A percentile compares a stretch with the other conserved stretches of the same genome.
phyloP scores from a whole-genome alignment of 2,797 vertebrate species.

The Tamandua tetradactyla region DNA sequence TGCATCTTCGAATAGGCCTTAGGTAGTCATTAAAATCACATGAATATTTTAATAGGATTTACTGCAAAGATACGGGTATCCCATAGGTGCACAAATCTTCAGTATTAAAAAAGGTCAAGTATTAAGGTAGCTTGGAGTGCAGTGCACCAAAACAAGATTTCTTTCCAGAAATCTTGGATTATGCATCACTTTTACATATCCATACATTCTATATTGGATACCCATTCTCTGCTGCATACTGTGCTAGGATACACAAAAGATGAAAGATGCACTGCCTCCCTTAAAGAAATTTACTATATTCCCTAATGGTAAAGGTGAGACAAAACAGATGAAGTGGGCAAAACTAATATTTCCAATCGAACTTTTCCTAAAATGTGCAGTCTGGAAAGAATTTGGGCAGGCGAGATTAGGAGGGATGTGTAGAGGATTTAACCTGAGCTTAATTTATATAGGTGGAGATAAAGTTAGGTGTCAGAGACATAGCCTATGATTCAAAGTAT shows the following conservation, averaged over 20 bases:
- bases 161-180: slow-evolving; percentile 2
- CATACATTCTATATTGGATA: neutral
- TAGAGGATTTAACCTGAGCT: neutral
- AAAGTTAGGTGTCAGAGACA: slow-evolving; percentile 14
- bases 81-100: neutral
- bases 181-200: neutral
- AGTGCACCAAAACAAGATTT: slow-evolving; percentile 10
- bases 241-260: neutral
- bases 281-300: neutral
- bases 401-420: neutral
- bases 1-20: neutral
- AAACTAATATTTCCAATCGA: neutral
- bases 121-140: neutral
- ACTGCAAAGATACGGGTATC: neutral
- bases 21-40: slow-evolving; percentile 22
- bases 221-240: neutral
- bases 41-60: slow-evolving; percentile 22
- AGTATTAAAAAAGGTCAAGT: slow-evolving; percentile 19
- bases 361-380: neutral
- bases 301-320: neutral
- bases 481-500: neutral
- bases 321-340: neutral
- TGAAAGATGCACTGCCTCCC: neutral
- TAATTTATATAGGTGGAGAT: neutral
- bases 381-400: neutral